Base-by-base conservation (phyloP, 2,797 vertebrate genomes). In the Galaxias olidus region DNA sequence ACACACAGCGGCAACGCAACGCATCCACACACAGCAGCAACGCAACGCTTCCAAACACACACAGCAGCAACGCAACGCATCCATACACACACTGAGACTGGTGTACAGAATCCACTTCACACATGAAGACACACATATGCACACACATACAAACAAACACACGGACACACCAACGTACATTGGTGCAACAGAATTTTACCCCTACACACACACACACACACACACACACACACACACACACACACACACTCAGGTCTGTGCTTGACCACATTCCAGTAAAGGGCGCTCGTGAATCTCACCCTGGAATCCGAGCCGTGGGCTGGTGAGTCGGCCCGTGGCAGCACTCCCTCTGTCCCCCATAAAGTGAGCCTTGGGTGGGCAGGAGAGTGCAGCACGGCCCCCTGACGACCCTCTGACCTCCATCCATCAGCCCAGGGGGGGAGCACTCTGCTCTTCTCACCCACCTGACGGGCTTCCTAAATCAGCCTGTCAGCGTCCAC, bases 331-430 rank as follows among this genome's bases (percentile, higher is more conserved):
- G 78, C 77, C 79, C 61, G 71, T 86, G 86, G 86, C 87, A 78
- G 81, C 81, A 83, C 87, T 90, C 86, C 85, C 87, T 81, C 74
- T 68, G 80, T 80, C 80, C 81, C 86, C 84, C 81, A 84, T 88
- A 89, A 90, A 91, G 83, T 82, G 70, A 84, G 79, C 76, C 80
- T 74, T 90, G 87, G 89, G 88, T 91, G 90, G 90, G 85, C 87
- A 89, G 85, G 63, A 82, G 77, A 83, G 75, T 74, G 74, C 74
- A 62, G 75, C 69, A 67, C 79, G 55, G 48, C 78, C 84, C 66
- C 65, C 72, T 88, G 87, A 67, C 79, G 55, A 45, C 78, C 84
- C 66, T 64, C 72, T 88, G 87, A 89, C 86, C 89, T 90, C 86
- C 78, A 92, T 92, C 85, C 82, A 91, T 92, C 90, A 91, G 77